These are phyloP conservation scores for Morone chrysops DNA, from an alignment of 2,113 vertebrate species.

Conservation along the genomic window DNA sequence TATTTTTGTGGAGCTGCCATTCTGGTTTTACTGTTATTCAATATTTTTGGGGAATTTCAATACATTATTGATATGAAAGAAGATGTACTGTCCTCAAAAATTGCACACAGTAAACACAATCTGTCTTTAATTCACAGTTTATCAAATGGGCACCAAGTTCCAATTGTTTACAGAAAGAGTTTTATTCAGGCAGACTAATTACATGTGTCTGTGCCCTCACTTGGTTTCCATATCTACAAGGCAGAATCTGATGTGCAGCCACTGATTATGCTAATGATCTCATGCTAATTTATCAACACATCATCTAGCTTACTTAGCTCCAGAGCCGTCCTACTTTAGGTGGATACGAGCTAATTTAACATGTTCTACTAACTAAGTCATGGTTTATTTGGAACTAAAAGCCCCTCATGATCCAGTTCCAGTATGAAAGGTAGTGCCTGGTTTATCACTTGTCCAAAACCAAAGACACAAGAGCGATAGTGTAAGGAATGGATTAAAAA, in stretches of 20 bases:
- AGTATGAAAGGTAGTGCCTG: no score
- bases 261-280: slow-evolving; percentile 74
- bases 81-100: slow-evolving; percentile 1
- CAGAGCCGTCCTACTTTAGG: slow-evolving; percentile 36
- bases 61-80: slow-evolving; percentile 36
- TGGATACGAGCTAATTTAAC: slow-evolving; percentile 20
- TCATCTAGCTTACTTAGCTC: slow-evolving; percentile 37
- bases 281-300: slow-evolving; percentile 66
- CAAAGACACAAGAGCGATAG: no score
- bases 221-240: slow-evolving; percentile 67
- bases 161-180: slow-evolving; percentile 62
- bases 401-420: background rate
- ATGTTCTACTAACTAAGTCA: slow-evolving; percentile 14
- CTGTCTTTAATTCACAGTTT: slow-evolving; percentile 50
- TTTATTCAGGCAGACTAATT: slow-evolving; percentile 78
- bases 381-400: slow-evolving; percentile 14
- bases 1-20: background rate
- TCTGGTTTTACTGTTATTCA: slow-evolving; percentile 4
- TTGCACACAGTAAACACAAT: slow-evolving; percentile 36
- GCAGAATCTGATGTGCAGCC: slow-evolving; percentile 58
- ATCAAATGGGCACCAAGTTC: slow-evolving; percentile 39
- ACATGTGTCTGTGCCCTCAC: slow-evolving; percentile 62
- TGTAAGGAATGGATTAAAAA: no score
- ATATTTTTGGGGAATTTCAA: slow-evolving; percentile 1
- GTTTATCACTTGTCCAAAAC: no score